Evolutionary conservation across 2,113 vertebrate species (phyloP), one percentile per base, ranked within the genome.

Genomic region (Spizaetus ornatus): DNA sequence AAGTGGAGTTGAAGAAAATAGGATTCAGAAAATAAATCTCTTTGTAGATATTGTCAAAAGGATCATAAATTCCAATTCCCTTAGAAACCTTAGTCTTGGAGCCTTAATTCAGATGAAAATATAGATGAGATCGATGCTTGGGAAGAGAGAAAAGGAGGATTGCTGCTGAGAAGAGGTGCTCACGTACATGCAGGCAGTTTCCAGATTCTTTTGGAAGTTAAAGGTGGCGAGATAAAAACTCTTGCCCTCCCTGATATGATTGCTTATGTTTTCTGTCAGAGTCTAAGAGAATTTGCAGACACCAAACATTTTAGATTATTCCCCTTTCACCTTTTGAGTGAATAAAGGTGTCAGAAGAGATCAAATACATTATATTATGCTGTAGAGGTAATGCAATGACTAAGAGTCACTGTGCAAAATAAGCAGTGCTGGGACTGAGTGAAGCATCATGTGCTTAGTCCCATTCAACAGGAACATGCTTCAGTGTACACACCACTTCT

Each of bases 11-110:
- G 55, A 90, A 93, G 45, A 72, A 95, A 93, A 88, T 6, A 83
- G 31, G 21, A 67, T 61, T 90, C 43, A 61, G 73, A 91, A 92
- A 94, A 93, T 82, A 91, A 82, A 89, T 81, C 58, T 89, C 89
- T 86, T 43, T 3, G 8, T 47, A 74, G 66, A 43, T 78, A 61
- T 67, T 31, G 6, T 89, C 73, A 71, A 89, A 83, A 87, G 56
- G 69, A 48, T 82, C 82, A 92, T 76, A 77, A 91, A 86, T 86
- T 65, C 52, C 56, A 76, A 25, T 65, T 91, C 56, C 88, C 43
- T 72, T 82, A 20, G 52, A 86, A 94, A 76, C 6, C 34, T 88
- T 73, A 17, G 29, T 72, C 47, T 58, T 40, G 36, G 52, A 17
- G 15, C 32, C 43, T 84, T 87, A 91, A 92, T 62, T 88, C 76